Base-by-base conservation (phyloP, 2,113 vertebrate genomes). In the Hystrix brachyura region DNA sequence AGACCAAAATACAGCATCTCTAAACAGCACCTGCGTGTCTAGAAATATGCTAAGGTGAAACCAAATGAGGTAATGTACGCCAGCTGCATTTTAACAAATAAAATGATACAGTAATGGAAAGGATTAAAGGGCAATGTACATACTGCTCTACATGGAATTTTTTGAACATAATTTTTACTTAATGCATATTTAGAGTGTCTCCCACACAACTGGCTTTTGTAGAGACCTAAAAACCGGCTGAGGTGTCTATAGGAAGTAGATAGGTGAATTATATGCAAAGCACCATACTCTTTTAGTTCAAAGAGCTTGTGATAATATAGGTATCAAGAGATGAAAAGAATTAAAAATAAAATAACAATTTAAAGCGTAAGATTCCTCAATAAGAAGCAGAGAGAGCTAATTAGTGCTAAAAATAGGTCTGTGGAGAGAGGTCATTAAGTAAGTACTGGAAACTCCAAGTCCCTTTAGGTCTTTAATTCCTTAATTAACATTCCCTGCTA, bases 341-440 rank as follows among this genome's bases (percentile, higher is more conserved):
- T 38, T 74, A 64, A 96, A 95, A 82, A 46, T 29, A 71, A 95
- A 93, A 78, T 91, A 89, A 95, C 81, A 92, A 65, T 84, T 91
- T 94, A 76, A 90, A 93, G 32, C 62, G 59, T 6, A 21, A 3
- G 53, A 80, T 95, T 93, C 55, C 55, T 86, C 38, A 69, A 38
- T n/a, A 94, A 71, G 93, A 96, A 97, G 91, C 27, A 60, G 38
- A 48, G 65, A 95, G 64, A 86, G 57, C 72, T 96, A 97, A 97
- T 97, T 94, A 94, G 27, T 21, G 38, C 89, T 96, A 97, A 94
- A 96, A 95, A 95, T 95, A 96, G n/a, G 79, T 93, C 93, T 98
- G 94, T 93, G 83, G 97, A 93, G 92, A 93, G 57, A 95, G 91
- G 89, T 86, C 93, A 76, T 96, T 93, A 96, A 96, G 14, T 34